Evolutionary conservation across 2,797 vertebrate genomes (phyloP), one percentile per base, ranked within the genome.

Genomic region (Rhynchotus rufescens): DNA sequence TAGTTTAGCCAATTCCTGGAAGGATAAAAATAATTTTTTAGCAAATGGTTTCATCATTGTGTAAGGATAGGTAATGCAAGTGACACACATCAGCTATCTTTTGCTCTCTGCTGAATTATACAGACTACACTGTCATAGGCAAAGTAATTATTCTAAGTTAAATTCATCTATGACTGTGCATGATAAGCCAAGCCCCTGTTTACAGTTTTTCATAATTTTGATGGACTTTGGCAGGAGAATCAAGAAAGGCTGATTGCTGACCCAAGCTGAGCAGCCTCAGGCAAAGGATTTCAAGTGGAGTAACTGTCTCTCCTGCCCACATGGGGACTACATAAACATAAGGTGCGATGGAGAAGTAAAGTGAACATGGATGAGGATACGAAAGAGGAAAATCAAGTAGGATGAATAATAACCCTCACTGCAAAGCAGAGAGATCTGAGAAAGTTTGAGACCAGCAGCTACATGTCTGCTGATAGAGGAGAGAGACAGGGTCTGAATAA

Each of bases 1-100:
- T 78, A 68, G 95, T 92, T 96, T 90, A 91, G n/a, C 49, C 84
- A 54, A 38, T 22, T 91, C 57, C 64, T 62, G 34, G 12, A 59
- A 45, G 82, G 56, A 80, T 66, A 95, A 94, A 88, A 62, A 42
- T 13, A 19, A 9, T 2, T 15, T 64, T 86, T 78, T 60, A 72
- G 30, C 30, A 54, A 77, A 42, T n/a, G 5, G 36, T 79, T 94
- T 81, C 5, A 38, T 81, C 5, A 42, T 67, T 67, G 15, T 82
- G 42, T 62, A 83, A 78, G 67, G 74, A 44, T 36, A 82, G 49
- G 59, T 71, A 67, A 80, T 45, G n/a, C 62, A 83, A 86, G 56
- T 66, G 28, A 75, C 26, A 69, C 4, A 9, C 9, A n/a, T 72
- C 69, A 59, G 2, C 59, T 69, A 11, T 61, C 66, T 72, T 51